Conservation (phyloP, 2,113 vertebrate species). For the Salvator merianae region DNA sequence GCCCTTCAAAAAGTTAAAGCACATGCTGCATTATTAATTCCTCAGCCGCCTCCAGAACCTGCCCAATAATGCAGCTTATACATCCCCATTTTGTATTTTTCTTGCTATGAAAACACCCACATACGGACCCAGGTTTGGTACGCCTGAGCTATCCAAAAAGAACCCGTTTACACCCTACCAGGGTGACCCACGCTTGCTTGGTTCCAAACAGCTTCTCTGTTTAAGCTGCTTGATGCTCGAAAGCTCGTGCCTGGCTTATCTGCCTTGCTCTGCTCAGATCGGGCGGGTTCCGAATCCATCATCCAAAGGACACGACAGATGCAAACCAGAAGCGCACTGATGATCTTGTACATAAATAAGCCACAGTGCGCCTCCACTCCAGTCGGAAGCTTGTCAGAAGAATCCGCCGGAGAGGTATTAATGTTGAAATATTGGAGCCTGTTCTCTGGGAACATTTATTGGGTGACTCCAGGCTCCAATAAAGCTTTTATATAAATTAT, state of each 20-base stretch:
- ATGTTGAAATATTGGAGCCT: background rate
- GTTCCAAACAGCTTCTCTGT: too few relatives aligned
- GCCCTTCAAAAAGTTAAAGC: too few relatives aligned
- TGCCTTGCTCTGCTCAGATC: background rate
- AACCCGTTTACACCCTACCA: too few relatives aligned
- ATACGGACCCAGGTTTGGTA: too few relatives aligned
- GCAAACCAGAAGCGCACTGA: background rate
- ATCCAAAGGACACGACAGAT: background rate
- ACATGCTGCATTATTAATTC: too few relatives aligned
- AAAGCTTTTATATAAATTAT: conserved; percentile 16
- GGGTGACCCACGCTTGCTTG: too few relatives aligned
- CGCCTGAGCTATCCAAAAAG: background rate
- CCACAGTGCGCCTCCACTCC: background rate
- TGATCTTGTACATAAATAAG: background rate
- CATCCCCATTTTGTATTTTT: too few relatives aligned
- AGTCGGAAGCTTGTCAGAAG: background rate
- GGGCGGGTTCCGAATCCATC: background rate
- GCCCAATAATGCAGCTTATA: too few relatives aligned
- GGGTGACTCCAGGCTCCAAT: background rate
- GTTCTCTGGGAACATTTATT: conserved; percentile 3
- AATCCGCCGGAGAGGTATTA: background rate
- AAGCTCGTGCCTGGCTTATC: background rate
- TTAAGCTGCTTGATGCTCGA: too few relatives aligned
- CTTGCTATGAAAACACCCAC: too few relatives aligned
- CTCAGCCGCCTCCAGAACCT: too few relatives aligned